These are phyloP conservation scores for Erpornis zantholeuca DNA, from an alignment of 2,113 vertebrate species.

Conservation along the genomic window DNA sequence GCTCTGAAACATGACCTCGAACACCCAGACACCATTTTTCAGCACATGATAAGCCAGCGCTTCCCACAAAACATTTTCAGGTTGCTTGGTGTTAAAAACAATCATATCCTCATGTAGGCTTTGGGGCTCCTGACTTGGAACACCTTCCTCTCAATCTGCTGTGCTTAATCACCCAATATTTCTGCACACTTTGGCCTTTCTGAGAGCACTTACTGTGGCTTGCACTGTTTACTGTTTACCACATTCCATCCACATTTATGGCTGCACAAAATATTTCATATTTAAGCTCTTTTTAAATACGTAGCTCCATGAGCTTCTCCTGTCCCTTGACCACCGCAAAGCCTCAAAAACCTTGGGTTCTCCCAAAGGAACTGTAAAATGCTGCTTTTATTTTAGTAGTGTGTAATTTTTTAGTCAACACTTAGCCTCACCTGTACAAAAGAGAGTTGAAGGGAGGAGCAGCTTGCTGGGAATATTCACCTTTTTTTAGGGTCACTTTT, in stretches of 20 bases:
- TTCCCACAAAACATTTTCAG: neutral
- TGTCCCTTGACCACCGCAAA: neutral
- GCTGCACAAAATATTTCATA: neutral
- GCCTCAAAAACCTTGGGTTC: neutral
- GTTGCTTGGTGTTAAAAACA: neutral
- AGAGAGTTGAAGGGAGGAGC: neutral
- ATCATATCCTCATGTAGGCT: accelerated
- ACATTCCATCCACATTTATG: neutral
- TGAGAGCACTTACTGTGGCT: neutral
- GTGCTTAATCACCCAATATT: neutral
- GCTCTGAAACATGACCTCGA: neutral
- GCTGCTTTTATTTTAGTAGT: accelerated
- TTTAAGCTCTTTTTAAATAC: neutral
- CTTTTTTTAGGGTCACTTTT: neutral
- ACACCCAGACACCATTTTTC: neutral
- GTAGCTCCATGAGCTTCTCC: neutral
- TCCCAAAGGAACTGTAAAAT: neutral
- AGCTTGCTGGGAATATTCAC: neutral
- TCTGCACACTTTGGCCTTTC: neutral
- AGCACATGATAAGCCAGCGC: neutral
- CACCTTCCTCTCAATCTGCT: neutral
- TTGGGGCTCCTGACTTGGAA: neutral
- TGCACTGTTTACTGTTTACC: neutral
- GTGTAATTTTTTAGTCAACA: neutral
- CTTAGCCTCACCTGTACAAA: neutral